Base-by-base conservation (phyloP, 2,797 vertebrate species). In the Alcedo quadribrachys region DNA sequence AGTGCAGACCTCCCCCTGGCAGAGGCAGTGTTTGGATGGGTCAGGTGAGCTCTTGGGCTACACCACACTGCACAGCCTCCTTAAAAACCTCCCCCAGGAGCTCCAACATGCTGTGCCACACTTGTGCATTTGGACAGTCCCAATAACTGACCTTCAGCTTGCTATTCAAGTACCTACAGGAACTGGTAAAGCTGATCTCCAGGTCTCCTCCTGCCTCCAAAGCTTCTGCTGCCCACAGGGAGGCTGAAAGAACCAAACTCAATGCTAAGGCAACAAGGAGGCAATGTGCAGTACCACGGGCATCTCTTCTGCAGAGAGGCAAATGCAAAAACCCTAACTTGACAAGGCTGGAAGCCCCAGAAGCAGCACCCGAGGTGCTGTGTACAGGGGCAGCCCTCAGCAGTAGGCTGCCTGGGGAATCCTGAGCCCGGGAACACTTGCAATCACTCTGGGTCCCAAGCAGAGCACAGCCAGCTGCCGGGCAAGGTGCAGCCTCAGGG, bases 301-400 rank as follows among this genome's bases (percentile, higher is more conserved):
- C 27, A 7, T 11, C 0, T 2, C 7, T 1, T 8, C 15, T 4
- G n/a, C 15, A 9, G 46, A 45, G 51, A 63, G 3, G 20, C 0
- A 51, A 68, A 60, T n/a, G 19, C 46, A 68, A 40, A 71, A 53
- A 32, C 17, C 63, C 40, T 15, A 7, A 4, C 12, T 2, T 10
- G 17, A 13, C 33, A 27, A 33, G 50, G 81, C 9, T 57, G 70
- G 5, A 11, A 15, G 69, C 16, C 1, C 37, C 15, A 30, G 51
- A 15, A 54, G 15, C 0, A 11, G 50, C 15, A 35, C 16, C 37
- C 37, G 9, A 54, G 24, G 13, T 5, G 12, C 45, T 32, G 11
- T 14, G 68, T 48, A 30, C 15, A 42, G 73, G 76, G 42, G 4
- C 30, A 57, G n/a, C 40, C 66, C 48, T 13, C 69, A 15, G 80